Percentiles rank a stretch among this genome's conserved stretches.
These are phyloP conservation scores for Dolomedes plantarius DNA, from an alignment of 2,888 invertebrate species.

Conservation along the genomic window DNA sequence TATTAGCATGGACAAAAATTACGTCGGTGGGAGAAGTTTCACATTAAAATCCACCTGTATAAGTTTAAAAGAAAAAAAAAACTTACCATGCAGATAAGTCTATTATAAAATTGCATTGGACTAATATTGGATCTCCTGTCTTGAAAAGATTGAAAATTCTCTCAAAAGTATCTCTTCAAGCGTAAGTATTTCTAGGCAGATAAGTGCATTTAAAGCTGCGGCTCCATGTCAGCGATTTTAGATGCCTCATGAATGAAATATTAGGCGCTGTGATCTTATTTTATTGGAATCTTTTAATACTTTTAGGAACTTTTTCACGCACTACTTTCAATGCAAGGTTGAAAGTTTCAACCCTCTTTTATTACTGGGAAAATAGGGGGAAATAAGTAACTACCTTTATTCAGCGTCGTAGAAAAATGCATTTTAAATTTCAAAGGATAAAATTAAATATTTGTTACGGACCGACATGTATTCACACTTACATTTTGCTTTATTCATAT, in stretches of 20 bases:
- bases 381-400: too few species aligned
- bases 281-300: neutral
- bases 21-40: too few species aligned
- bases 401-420: too few species aligned
- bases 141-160: neutral
- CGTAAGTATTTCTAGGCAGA: neutral
- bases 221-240: slow-evolving; percentile 9
- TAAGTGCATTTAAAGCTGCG: slow-evolving; percentile 8
- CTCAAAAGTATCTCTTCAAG: neutral
- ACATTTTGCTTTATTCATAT: too few species aligned
- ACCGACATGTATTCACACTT: too few species aligned
- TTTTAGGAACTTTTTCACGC: neutral
- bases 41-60: too few species aligned
- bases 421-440: too few species aligned
- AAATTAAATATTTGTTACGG: too few species aligned
- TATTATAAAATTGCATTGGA: neutral
- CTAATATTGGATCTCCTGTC: neutral
- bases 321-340: neutral
- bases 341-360: neutral
- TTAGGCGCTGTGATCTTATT: neutral
- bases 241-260: slow-evolving; percentile 16
- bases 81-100: neutral
- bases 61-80: too few species aligned
- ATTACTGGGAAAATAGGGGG: too few species aligned
- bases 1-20: too few species aligned